Conservation (phyloP, 2,797 vertebrate species). For the Anguilla obscura region DNA sequence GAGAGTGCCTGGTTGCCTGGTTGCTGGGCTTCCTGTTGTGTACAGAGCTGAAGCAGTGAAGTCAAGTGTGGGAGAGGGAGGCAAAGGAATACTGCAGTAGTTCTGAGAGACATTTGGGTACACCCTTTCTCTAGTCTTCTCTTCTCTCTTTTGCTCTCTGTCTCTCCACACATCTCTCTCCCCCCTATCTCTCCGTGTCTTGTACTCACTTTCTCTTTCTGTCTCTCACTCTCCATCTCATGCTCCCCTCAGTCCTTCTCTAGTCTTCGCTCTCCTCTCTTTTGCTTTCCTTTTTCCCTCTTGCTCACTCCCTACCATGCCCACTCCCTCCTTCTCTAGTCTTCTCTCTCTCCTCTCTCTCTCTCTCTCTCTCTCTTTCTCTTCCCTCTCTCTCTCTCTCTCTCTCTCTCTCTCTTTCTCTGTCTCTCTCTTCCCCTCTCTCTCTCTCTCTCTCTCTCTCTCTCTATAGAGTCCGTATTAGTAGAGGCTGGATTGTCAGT, state of each 20-base stretch:
- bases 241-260: background rate
- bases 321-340: background rate
- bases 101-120: background rate
- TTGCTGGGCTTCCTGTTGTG: background rate
- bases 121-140: background rate
- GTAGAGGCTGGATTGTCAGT: background rate
- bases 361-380: background rate
- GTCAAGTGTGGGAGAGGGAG: constrained; percentile 1
- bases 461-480: background rate
- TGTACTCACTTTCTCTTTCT: background rate
- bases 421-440: background rate
- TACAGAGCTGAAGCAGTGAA: background rate
- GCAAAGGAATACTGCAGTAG: background rate
- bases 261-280: background rate
- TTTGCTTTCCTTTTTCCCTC: background rate
- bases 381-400: rapidly evolving
- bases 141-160: background rate
- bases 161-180: background rate
- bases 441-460: background rate
- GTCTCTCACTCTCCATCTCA: background rate
- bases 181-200: background rate
- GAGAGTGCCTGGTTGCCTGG: background rate
- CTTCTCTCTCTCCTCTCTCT: background rate
- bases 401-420: background rate
- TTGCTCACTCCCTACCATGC: background rate